A percentile compares a stretch with the other conserved stretches of the same genome.
Evolutionary conservation across 2,113 vertebrate genomes (phyloP).

Genomic region (Ciconia boyciana): DNA sequence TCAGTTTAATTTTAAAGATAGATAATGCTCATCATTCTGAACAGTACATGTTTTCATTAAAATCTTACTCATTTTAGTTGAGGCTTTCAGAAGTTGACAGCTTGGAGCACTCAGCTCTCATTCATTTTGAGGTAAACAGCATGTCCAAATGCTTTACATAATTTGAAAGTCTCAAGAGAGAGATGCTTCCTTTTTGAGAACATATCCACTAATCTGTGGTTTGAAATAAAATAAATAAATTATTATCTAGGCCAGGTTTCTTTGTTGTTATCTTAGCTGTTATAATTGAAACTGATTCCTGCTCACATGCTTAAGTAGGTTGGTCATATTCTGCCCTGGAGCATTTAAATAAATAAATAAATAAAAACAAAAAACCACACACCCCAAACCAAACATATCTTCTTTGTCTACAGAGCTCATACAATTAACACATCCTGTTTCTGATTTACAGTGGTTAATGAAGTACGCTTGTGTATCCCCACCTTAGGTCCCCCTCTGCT

Average conservation of each 20-base stretch:
- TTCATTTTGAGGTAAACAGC: background rate
- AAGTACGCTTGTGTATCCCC: background rate
- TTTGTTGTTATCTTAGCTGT: background rate
- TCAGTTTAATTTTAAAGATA: background rate
- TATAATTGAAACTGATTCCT: slow-evolving; percentile 14
- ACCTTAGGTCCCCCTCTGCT: slow-evolving; percentile 56
- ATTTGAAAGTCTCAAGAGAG: background rate
- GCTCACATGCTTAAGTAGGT: background rate
- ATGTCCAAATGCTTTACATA: background rate
- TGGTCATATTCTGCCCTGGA: slow-evolving; percentile 6
- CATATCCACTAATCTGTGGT: background rate
- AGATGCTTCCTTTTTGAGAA: background rate
- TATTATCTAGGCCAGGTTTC: background rate
- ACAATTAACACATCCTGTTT: background rate
- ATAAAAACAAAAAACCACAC: too few relatives aligned
- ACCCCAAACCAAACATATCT: background rate
- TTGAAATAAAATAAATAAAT: background rate
- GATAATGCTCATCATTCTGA: background rate
- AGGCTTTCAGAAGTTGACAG: background rate
- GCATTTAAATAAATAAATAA: background rate
- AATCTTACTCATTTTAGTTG: background rate
- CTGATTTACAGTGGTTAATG: background rate
- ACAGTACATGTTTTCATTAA: background rate
- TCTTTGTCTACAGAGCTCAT: background rate
- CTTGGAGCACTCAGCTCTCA: background rate